phyloP scores from a whole-genome alignment of 1,140 invertebrate species.

The Sesamia nonagrioides region DNA sequence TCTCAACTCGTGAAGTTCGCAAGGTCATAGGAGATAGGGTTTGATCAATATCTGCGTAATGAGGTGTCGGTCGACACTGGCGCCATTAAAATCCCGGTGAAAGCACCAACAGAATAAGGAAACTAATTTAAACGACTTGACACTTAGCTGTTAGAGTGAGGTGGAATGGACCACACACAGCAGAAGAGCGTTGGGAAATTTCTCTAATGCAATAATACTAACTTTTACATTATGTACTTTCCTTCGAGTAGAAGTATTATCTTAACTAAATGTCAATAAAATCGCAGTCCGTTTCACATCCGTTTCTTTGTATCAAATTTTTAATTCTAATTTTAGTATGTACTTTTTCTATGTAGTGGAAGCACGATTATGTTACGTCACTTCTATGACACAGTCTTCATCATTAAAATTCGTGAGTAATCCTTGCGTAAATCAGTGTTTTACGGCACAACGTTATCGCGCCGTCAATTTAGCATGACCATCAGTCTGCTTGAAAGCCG shows the following conservation, averaged over 20 bases:
- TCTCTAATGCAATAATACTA: constrained; percentile 1
- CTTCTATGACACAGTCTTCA: constrained; percentile 23
- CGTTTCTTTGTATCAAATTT: neutral
- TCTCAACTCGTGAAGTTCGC: constrained; percentile 64
- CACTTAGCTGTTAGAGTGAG: constrained; percentile 54
- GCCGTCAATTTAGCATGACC: constrained; percentile 62
- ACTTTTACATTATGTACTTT: constrained; percentile 13
- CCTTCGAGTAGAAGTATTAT: neutral
- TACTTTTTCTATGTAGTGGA: constrained; percentile 8
- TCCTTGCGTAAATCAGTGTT: constrained; percentile 64
- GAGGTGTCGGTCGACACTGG: constrained; percentile 65
- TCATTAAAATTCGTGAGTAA: constrained; percentile 60
- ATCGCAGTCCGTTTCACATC: constrained; percentile 8
- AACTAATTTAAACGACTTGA: constrained; percentile 70
- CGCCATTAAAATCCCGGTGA: constrained; percentile 72
- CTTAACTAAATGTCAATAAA: constrained; percentile 6
- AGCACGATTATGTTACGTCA: constrained; percentile 32
- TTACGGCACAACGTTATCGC: constrained; percentile 63
- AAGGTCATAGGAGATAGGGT: constrained; percentile 61
- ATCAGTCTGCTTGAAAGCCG: constrained; percentile 50
- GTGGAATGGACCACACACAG: constrained; percentile 64
- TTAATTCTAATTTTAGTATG: neutral
- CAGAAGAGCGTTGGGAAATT: constrained; percentile 35
- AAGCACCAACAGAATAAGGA: constrained; percentile 68
- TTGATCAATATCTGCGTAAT: constrained; percentile 75